Evolutionary conservation across 35 echinoderm and acorn worm genomes (phyloP).

Genomic region (Heliocidaris erythrogramma): DNA sequence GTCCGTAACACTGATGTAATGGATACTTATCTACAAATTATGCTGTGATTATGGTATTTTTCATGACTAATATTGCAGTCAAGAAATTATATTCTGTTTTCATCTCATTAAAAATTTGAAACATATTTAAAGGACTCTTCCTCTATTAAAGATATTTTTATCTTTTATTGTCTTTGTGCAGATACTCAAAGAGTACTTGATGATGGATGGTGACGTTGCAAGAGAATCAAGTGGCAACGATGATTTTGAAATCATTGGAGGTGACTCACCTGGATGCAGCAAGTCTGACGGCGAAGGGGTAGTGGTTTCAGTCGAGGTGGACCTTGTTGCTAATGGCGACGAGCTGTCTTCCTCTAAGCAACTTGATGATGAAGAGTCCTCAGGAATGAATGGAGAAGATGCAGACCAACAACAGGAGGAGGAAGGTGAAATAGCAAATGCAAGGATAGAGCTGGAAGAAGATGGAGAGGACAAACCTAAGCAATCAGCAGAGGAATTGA

Average conservation of each 20-base stretch:
- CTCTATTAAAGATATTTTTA: not conserved
- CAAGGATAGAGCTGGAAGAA: not conserved
- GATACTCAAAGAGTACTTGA: conserved; percentile 36
- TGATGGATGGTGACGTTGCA: conserved; percentile 42
- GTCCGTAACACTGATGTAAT: too few relatives aligned
- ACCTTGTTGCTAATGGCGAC: not conserved
- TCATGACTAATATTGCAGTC: too few relatives aligned
- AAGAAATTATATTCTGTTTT: too few relatives aligned
- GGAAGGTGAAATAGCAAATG: not conserved
- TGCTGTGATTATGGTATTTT: too few relatives aligned
- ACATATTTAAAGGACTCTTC: not conserved
- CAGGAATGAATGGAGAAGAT: not conserved
- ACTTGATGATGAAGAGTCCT: conserved; percentile 19
- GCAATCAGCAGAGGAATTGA: conserved; percentile 35
- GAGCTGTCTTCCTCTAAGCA: conserved; percentile 26
- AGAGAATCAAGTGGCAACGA: conserved; percentile 36
- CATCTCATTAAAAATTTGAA: not conserved
- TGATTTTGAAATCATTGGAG: conserved; percentile 48
- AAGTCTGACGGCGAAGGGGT: conserved; percentile 5
- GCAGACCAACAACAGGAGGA: not conserved
- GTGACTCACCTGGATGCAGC: not conserved
- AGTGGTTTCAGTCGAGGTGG: conserved; percentile 43
- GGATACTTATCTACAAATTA: too few relatives aligned
- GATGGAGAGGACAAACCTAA: conserved; percentile 33
- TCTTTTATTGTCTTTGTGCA: conserved; percentile 8